Evolutionary conservation across 1,140 invertebrate species (phyloP).

Genomic region (Rhyacophila brunnea): DNA sequence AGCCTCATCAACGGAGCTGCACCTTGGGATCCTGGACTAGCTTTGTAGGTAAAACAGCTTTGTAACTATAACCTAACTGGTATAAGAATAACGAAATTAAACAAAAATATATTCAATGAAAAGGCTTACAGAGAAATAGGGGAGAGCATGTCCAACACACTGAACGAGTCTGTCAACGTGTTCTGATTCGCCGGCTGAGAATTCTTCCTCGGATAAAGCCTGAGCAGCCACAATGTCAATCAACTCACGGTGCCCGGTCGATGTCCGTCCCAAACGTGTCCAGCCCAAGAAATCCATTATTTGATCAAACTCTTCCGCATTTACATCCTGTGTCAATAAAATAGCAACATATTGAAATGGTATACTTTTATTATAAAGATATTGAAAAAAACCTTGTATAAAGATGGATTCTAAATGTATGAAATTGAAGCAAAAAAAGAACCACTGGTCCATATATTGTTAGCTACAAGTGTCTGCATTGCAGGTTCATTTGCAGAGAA

Average conservation of each 20-base stretch:
- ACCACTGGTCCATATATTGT: no score
- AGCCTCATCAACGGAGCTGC: no score
- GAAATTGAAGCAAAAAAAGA: no score
- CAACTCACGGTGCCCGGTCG: constrained; percentile 81
- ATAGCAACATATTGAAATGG: background rate
- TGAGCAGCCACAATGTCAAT: constrained; percentile 82
- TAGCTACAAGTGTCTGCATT: no score
- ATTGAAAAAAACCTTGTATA: no score
- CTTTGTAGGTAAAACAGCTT: no score
- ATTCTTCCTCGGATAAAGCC: constrained; percentile 77
- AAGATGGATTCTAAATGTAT: no score
- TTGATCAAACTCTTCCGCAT: constrained; percentile 87
- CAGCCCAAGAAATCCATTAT: constrained; percentile 83
- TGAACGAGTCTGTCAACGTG: constrained; percentile 78
- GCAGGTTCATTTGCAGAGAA: no score
- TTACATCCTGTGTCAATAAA: constrained; percentile 68
- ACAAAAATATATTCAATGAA: background rate
- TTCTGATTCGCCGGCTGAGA: constrained; percentile 72
- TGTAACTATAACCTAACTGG: no score
- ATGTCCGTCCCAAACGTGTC: constrained; percentile 76
- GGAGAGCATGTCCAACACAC: constrained; percentile 80
- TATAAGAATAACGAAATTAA: no score
- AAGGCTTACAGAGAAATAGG: constrained; percentile 82
- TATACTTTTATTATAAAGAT: no score
- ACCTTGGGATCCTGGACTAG: no score